Percentiles rank a stretch among this genome's conserved stretches.
Conservation (phyloP, 30 jellyfish, hydroid and myxozoan species). For the Rhopilema esculentum region DNA sequence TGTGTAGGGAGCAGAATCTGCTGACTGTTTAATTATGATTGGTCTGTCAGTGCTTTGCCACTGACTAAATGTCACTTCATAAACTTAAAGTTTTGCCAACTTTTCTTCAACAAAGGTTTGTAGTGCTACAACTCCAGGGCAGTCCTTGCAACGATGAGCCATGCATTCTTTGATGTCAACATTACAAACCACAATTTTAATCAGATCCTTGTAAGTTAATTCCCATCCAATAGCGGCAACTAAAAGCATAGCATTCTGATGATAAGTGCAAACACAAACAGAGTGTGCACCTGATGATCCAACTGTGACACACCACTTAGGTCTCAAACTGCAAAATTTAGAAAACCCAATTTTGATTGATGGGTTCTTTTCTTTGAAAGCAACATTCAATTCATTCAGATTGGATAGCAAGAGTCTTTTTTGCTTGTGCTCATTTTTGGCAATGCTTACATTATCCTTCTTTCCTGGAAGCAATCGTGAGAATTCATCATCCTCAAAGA, state of each 20-base stretch:
- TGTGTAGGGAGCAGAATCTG: too few relatives aligned
- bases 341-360: constrained; percentile 66
- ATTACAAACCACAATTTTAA: constrained; percentile 3
- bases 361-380: constrained; percentile 26
- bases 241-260: not conserved
- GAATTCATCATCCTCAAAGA: too few relatives aligned
- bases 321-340: constrained; percentile 35
- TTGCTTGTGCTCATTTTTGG: not conserved
- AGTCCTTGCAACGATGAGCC: constrained; percentile 58
- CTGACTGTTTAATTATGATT: too few relatives aligned
- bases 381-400: too few relatives aligned
- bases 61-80: constrained; percentile 51
- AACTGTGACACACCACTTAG: not conserved
- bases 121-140: constrained; percentile 49
- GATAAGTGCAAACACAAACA: not conserved
- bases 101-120: not conserved
- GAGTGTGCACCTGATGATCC: constrained; percentile 5
- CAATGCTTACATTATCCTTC: not conserved
- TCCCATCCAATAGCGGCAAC: not conserved
- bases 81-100: not conserved
- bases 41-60: constrained; percentile 38
- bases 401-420: too few relatives aligned
- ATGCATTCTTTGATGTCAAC: constrained; percentile 34
- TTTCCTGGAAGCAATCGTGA: too few relatives aligned
- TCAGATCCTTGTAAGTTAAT: not conserved